These are phyloP conservation scores for Rhinopomastus cyanomelas DNA, from an alignment of 2,113 vertebrate species.

Conservation along the genomic window DNA sequence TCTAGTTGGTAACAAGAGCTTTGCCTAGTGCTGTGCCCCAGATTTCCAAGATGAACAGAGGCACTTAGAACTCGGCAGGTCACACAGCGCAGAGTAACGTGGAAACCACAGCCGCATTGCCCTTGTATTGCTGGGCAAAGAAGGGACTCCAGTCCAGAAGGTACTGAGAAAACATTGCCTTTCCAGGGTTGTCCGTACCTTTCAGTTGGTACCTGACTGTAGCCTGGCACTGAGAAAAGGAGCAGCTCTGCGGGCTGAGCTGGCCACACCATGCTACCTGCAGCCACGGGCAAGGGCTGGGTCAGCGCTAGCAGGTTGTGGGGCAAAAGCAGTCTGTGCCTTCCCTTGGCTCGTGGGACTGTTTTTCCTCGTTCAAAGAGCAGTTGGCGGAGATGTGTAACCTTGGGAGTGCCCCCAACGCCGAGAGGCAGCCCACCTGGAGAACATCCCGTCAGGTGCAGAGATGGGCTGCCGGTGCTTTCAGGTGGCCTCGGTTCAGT, in stretches of 20 bases:
- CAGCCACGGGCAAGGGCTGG: background rate
- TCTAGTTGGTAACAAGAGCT: background rate
- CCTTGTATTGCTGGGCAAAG: background rate
- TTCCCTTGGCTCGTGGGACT: rapidly evolving
- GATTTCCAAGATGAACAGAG: background rate
- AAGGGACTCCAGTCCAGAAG: background rate
- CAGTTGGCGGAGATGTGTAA: rapidly evolving
- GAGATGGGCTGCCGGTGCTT: background rate
- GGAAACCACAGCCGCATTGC: rapidly evolving
- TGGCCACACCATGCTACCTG: rapidly evolving
- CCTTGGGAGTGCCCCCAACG: rapidly evolving
- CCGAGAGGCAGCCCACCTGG: background rate
- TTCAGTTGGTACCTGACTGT: background rate
- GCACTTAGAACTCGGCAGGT: background rate
- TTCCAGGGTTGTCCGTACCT: rapidly evolving
- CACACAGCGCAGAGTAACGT: rapidly evolving
- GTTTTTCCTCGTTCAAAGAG: background rate
- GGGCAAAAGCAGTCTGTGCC: rapidly evolving
- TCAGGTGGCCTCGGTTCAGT: background rate
- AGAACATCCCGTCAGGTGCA: background rate
- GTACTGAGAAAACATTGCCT: background rate
- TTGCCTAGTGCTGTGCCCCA: background rate
- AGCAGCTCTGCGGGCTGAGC: rapidly evolving
- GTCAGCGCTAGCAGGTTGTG: rapidly evolving
- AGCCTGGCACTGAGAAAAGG: background rate